These are phyloP conservation scores for Limnothrissa miodon DNA, from an alignment of 2,113 vertebrate species.

Conservation along the genomic window DNA sequence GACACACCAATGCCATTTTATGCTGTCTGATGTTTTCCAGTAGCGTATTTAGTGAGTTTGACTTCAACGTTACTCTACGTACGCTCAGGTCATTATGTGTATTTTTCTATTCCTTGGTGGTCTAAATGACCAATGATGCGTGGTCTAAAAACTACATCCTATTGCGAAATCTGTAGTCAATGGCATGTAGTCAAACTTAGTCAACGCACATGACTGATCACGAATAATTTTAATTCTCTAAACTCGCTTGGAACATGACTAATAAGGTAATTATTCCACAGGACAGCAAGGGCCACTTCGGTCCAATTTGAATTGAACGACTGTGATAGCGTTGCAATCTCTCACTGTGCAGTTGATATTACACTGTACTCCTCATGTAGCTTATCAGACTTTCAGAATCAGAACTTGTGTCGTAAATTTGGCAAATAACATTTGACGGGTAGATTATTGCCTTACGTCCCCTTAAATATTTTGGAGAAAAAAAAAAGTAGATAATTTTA, in stretches of 20 bases:
- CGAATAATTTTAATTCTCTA: background rate
- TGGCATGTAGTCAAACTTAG: background rate
- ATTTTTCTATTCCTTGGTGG: background rate
- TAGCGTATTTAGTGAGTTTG: no score
- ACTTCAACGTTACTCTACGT: background rate
- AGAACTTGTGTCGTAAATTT: no score
- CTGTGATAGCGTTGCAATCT: no score
- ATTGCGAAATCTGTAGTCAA: background rate
- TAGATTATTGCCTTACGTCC: background rate
- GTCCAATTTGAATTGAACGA: no score
- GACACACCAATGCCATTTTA: background rate
- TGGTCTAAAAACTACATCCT: background rate
- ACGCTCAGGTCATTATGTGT: background rate
- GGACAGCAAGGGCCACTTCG: no score
- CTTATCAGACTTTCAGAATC: no score
- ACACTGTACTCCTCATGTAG: background rate
- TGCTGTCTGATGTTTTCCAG: background rate
- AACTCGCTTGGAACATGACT: background rate
- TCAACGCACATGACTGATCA: background rate
- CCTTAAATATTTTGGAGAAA: background rate
- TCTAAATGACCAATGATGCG: background rate
- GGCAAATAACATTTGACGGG: background rate
- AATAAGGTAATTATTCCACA: no score
- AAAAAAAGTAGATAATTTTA: slow-evolving; percentile 40
- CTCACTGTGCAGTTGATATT: background rate